A percentile compares a stretch with the other conserved stretches of the same genome.
Conservation (phyloP, 2,113 vertebrate genomes). For the Gymnorhina tibicen region DNA sequence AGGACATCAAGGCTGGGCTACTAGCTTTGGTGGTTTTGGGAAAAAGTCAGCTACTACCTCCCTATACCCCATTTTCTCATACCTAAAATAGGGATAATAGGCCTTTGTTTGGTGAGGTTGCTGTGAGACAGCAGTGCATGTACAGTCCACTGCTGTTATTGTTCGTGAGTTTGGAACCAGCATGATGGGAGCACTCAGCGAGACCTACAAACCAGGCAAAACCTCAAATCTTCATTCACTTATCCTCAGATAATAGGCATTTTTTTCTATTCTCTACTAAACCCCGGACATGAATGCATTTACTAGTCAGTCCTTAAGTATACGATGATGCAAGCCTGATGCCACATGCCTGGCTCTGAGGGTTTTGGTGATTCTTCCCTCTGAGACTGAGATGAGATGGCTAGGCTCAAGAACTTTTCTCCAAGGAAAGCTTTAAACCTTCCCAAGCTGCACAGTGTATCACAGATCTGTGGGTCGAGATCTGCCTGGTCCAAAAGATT, state of each 20-base stretch:
- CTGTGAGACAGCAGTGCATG: neutral
- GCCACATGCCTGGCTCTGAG: neutral
- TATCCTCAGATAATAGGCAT: neutral
- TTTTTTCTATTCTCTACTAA: neutral
- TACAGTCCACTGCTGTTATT: neutral
- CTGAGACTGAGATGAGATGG: neutral
- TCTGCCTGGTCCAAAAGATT: neutral
- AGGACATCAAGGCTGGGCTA: neutral
- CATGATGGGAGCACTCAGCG: neutral
- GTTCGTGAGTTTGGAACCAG: neutral
- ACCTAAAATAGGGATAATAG: neutral
- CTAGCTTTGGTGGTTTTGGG: neutral
- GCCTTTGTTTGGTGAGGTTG: neutral
- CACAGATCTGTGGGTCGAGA: neutral
- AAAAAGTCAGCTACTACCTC: neutral
- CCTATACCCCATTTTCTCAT: neutral
- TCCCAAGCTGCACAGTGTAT: neutral
- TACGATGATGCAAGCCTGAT: accelerated
- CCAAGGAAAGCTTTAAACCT: neutral
- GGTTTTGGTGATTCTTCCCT: neutral
- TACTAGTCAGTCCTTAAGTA: neutral
- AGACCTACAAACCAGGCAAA: neutral
- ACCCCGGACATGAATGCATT: neutral
- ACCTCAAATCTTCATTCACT: neutral
- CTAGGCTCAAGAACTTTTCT: neutral